Evolutionary conservation across 2,113 vertebrate species (phyloP), one percentile per base, ranked within the genome.

Genomic region (Mormoops blainvillei): DNA sequence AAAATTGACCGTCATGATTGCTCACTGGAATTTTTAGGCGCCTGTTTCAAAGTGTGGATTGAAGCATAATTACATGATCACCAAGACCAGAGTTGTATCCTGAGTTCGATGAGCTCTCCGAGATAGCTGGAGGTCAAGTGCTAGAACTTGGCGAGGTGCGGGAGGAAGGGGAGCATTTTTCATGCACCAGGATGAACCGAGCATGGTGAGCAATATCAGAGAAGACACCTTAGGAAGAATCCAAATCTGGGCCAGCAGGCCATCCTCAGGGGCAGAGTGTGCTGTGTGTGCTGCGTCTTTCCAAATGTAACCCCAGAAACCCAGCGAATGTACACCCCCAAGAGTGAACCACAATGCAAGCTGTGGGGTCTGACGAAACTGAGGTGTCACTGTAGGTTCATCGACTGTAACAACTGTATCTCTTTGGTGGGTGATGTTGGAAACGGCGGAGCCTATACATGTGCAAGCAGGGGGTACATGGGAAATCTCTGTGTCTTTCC

Each of bases 1-100:
- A 67, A 0, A 0, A 12, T 4, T 28, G 8, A 10, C 4, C 24
- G 2, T 68, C 36, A 5, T 1, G 50, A 24, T 1, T 70, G n/a
- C 41, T 56, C 36, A 18, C 3, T 33, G 54, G 45, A 31, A 26
- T 3, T 48, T 43, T 26, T 24, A 86, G 4, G 5, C 77, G 58
- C 76, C 54, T 71, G 15, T 33, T 70, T 68, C 58, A 28, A 28
- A 82, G 41, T 22, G 43, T 33, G 48, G 52, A 16, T 4, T 14
- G 33, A 24, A 22, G 8, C 0, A 0, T 28, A 6, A 26, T 11
- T 16, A 56, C n/a, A 50, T 33, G n/a, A 19, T 68, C 24, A 5
- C 4, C 6, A 50, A 33, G 70, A 43, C 0, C 7, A 52, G 24
- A 41, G 28, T 31, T 36, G 18, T 61, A 18, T 36, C 41, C 56